phyloP scores from a whole-genome alignment of 2,888 invertebrate species.

The Timandra comae region DNA sequence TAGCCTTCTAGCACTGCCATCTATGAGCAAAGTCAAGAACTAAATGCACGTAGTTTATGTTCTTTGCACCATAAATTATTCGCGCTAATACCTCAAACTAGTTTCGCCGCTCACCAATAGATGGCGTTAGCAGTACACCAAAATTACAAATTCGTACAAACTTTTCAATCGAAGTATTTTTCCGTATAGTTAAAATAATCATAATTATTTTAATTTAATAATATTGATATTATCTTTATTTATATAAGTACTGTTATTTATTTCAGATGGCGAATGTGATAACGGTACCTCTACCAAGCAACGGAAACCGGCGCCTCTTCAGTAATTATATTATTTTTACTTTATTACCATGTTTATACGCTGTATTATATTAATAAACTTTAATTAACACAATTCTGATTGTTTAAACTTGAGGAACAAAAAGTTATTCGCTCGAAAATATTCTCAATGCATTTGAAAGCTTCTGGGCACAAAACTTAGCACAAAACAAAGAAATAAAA shows the following conservation, averaged over 20 bases:
- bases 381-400: too few relatives aligned
- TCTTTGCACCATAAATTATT: neutral
- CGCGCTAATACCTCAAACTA: neutral
- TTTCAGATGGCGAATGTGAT: constrained; percentile 58
- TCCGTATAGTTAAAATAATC: too few relatives aligned
- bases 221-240: too few relatives aligned
- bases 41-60: neutral
- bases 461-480: too few relatives aligned
- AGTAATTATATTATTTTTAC: constrained; percentile 16
- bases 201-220: too few relatives aligned
- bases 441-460: too few relatives aligned
- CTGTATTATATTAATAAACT: constrained; percentile 6
- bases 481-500: too few relatives aligned
- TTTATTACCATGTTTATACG: constrained; percentile 12
- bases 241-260: constrained; percentile 12
- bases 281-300: constrained; percentile 38
- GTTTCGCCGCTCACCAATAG: constrained; percentile 11
- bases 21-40: neutral
- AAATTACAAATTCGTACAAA: too few relatives aligned
- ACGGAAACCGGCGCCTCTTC: too few relatives aligned
- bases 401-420: too few relatives aligned
- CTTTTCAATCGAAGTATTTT: too few relatives aligned
- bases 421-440: too few relatives aligned
- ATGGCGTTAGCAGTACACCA: constrained; percentile 22
- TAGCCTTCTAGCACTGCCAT: constrained; percentile 5